Percentiles rank a stretch among this genome's conserved stretches.
Conservation (phyloP, 2,113 vertebrate genomes). For the Nothoprocta perdicaria region DNA sequence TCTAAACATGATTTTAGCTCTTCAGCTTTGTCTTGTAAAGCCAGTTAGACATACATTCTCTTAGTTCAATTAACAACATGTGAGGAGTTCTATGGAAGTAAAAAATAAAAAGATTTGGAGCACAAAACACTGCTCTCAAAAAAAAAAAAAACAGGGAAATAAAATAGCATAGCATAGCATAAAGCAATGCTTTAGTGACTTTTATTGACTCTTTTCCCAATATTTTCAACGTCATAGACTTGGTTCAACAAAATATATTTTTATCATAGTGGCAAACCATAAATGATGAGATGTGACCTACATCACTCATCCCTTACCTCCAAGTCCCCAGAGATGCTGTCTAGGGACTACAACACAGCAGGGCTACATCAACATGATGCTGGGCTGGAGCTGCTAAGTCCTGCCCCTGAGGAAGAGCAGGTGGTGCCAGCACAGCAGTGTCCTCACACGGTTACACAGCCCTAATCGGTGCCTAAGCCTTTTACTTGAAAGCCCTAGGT, state of each 20-base stretch:
- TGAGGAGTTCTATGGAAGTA: not conserved
- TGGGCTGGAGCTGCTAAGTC: not conserved
- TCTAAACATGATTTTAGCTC: not conserved
- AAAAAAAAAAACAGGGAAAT: not conserved
- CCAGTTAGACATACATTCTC: not conserved
- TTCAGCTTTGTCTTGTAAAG: not conserved
- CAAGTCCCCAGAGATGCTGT: not conserved
- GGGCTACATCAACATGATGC: not conserved
- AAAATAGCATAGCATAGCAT: too few relatives aligned
- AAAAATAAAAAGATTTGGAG: not conserved
- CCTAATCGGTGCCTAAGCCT: not conserved
- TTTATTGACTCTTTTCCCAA: not conserved
- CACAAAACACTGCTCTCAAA: not conserved
- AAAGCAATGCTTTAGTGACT: too few relatives aligned
- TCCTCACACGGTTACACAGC: fast-evolving
- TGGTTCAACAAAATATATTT: not conserved
- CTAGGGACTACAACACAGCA: not conserved
- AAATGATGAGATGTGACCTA: not conserved
- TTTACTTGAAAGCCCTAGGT: not conserved
- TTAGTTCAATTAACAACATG: slow-evolving; percentile 8
- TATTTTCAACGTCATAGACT: not conserved
- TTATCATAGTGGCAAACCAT: not conserved
- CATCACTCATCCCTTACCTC: too few relatives aligned
- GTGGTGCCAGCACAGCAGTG: fast-evolving
- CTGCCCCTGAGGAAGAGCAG: not conserved